phyloP scores from a whole-genome alignment of 2,797 vertebrate species.

The Amniataba percoides region DNA sequence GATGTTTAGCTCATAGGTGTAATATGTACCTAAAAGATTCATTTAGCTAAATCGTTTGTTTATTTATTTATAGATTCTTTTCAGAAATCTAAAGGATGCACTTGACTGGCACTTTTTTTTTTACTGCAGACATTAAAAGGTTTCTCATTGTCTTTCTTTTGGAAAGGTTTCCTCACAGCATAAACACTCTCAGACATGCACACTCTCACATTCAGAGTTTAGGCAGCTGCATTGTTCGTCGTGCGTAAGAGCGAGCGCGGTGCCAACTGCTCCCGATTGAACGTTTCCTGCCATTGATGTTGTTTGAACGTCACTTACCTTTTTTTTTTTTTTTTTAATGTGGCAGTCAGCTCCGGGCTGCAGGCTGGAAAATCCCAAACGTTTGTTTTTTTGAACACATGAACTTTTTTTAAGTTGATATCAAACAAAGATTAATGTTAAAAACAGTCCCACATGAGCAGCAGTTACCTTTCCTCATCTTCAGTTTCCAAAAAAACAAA shows the following conservation, averaged over 20 bases:
- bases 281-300: slow-evolving; percentile 66
- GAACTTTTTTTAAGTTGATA: no score
- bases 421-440: neutral
- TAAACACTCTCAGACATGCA: neutral
- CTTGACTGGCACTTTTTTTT: neutral
- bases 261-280: slow-evolving; percentile 56
- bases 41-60: no score
- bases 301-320: slow-evolving; percentile 17
- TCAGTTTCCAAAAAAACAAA: no score
- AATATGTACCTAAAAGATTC: neutral
- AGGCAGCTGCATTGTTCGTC: slow-evolving; percentile 54
- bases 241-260: neutral
- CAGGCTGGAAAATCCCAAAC: slow-evolving; percentile 3
- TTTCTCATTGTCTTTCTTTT: slow-evolving; percentile 18
- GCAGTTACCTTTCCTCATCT: neutral
- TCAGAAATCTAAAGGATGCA: neutral
- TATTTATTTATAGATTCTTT: no score
- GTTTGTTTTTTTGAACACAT: neutral
- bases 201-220: neutral
- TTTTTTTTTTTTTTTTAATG: neutral
- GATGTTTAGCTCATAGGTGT: neutral
- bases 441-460: neutral
- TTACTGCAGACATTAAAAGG: neutral
- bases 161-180: slow-evolving; percentile 36
- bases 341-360: neutral